Base-by-base conservation (phyloP, 2,113 vertebrate genomes). In the Gobiocypris rarus region DNA sequence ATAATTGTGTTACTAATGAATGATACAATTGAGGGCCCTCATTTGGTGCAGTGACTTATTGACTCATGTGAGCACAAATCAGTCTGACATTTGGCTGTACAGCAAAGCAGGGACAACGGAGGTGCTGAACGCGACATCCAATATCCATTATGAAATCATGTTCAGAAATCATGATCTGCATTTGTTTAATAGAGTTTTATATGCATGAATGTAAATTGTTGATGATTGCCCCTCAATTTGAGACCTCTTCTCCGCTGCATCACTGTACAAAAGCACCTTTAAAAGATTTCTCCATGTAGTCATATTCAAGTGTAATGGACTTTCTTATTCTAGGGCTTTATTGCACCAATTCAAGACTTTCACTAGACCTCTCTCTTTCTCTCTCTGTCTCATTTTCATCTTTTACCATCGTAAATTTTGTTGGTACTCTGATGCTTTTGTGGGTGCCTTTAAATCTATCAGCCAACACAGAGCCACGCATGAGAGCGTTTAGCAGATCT, bases 371-470 rank as follows among this genome's bases (percentile, higher is more conserved):
- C 54, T 41, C 14, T 50, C 14, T 50, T 67, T 19, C 70, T 48
- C 54, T 52, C 70, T 52, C 56, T 41, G 41, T 75, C 17, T 48
- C 43, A 28, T 50, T 83, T 58, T 63, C 52, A 61, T 75, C 17
- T 50, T 65, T 41, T 26, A 38, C 45, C 24, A 26, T 52, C 48
- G 17, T 84, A 69, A 84, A 84, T 84, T 54, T 13, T 67, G 73
- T 84, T 34, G 61, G 59, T 19, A 5, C 73, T 38, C 43, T 67
- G 82, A 84, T 84, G 73, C 31, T 84, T 84, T 84, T 50, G 73
- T 76, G 74, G 73, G 41, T 65, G 73, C 59, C 73, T 84, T 75
- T 84, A 83, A 83, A 83, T 83, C 82, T 83, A 50, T 76, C 63
- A 76, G 58, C 15, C 82, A 65, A 65, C 73, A 50, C 43, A 41